Evolutionary conservation across 2,797 vertebrate genomes (phyloP).

Genomic region (Smutsia temminckii): DNA sequence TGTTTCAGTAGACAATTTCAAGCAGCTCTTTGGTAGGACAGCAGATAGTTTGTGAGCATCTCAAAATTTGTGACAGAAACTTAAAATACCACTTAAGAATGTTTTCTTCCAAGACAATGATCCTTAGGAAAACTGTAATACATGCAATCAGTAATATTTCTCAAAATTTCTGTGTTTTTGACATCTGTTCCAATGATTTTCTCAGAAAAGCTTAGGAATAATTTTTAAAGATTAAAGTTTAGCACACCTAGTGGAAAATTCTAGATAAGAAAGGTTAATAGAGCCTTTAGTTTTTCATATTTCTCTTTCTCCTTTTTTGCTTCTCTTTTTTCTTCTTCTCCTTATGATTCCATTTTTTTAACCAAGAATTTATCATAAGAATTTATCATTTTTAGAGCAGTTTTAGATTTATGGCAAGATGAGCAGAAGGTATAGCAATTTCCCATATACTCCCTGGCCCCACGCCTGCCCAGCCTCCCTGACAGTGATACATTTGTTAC

Average conservation of each 20-base stretch:
- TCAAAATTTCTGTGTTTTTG: neutral
- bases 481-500: neutral
- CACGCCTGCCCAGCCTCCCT: neutral
- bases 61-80: slow-evolving; percentile 8
- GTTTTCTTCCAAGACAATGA: neutral
- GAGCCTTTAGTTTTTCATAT: neutral
- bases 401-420: neutral
- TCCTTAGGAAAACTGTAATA: neutral
- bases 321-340: neutral
- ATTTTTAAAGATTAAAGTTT: neutral
- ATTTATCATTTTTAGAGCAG: neutral
- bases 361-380: neutral
- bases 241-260: neutral
- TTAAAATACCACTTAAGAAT: neutral
- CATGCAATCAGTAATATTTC: neutral
- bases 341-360: neutral
- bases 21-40: neutral
- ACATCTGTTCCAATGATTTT: neutral
- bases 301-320: neutral
- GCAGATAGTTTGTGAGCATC: neutral
- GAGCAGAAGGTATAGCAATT: neutral
- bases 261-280: neutral
- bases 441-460: neutral
- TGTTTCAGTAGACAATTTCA: slow-evolving; percentile 23
- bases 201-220: neutral